Base-by-base conservation (phyloP, 1,140 invertebrate genomes). In the Scaptodrosophila lebanonensis region DNA sequence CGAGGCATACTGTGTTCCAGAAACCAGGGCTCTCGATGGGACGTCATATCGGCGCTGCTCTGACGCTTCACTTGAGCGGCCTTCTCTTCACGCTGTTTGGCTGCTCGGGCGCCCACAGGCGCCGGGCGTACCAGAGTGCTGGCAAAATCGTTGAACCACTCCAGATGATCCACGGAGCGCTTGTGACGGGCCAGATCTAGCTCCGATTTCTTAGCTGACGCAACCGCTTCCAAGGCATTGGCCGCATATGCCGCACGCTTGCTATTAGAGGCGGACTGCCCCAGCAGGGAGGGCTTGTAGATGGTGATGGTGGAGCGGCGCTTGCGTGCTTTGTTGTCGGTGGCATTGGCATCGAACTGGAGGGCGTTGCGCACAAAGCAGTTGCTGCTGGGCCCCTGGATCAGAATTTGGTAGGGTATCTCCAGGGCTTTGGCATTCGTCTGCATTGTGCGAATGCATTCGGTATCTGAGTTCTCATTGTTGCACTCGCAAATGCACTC, bases 401-500 rank as follows among this genome's bases (percentile, higher is more conserved):
- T 87, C 2, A 87, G 48, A 3, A 87, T 65, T 27, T 87, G 70
- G 12, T 84, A 87, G 3, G 85, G 85, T 1, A 63, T 15, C 1
- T 71, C 59, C 9, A 82, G 5, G 0, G 54, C 56, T 17, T 65
- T 58, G 0, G 85, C 85, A 11, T 84, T 77, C 9, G 22, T 36
- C 36, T 86, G 79, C 77, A 87, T 86, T 4, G 70, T 65, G 7
- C 59, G 65, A 2, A 87, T 75, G 32, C 85, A 87, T 32, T 86
- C 68, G 0, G 72, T 83, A 30, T 86, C 70, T 0, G 73, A 85
- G 40, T 71, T 71, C 0, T 79, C 79, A 8, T 84, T 58, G 47
- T 86, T 85, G 42, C 84, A 87, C 39, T 87, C 86, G 42, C 86
- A 87, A 3, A 87, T 73, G 30, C 86, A 87, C 51, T 87, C 84